Percentiles rank a stretch among this genome's conserved stretches.
These are phyloP conservation scores for Sus scrofa DNA, from an alignment of 2,113 vertebrate genomes.

Conservation along the genomic window T2T-Sscrofa CM000817.6:110059501-110060000, in stretches of 20 bases:
- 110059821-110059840: neutral
- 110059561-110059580: neutral
- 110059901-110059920: neutral
- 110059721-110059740: neutral
- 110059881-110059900: neutral
- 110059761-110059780: neutral
- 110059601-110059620: neutral
- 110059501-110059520: conserved; percentile 11
- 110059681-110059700: neutral
- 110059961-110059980: neutral
- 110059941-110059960: neutral
- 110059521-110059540: neutral
- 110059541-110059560: neutral
- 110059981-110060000: neutral
- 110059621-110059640: neutral
- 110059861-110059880: neutral
- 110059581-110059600: conserved; percentile 11
- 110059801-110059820: neutral
- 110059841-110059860: neutral
- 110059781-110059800: neutral
- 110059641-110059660: neutral
- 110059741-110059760: neutral
- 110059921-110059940: neutral
- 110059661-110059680: neutral
- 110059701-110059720: neutral